These are phyloP conservation scores for Aphodius sticticus DNA, from an alignment of 2,888 invertebrate genomes.

Conservation along the genomic window DNA sequence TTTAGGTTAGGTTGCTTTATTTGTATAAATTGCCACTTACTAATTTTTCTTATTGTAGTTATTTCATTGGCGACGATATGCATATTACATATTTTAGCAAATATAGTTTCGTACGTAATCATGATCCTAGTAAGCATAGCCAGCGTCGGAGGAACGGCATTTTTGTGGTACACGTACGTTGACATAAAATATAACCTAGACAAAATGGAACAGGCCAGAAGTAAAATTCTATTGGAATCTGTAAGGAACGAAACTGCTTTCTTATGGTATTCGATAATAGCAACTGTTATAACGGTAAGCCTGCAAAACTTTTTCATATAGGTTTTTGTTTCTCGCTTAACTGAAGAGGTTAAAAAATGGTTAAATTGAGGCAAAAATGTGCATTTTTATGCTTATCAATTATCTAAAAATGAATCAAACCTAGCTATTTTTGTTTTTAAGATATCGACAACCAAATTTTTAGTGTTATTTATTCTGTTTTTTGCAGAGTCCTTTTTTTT, in stretches of 20 bases:
- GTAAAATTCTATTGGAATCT: slow-evolving; percentile 74
- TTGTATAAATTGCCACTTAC: slow-evolving; percentile 13
- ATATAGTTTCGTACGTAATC: slow-evolving; percentile 87
- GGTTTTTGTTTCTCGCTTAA: too few relatives aligned
- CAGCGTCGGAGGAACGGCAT: slow-evolving; percentile 78
- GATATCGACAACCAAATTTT: slow-evolving; percentile 30
- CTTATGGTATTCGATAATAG: slow-evolving; percentile 83
- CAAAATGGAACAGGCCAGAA: slow-evolving; percentile 56
- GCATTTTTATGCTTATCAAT: too few relatives aligned
- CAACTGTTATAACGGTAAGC: slow-evolving; percentile 86
- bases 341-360: too few relatives aligned
- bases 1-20: slow-evolving; percentile 68
- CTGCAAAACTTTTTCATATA: not conserved
- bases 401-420: too few relatives aligned
- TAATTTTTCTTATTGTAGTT: slow-evolving; percentile 65
- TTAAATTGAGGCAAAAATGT: too few relatives aligned
- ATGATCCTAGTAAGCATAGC: slow-evolving; percentile 81
- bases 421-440: not conserved
- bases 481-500: too few relatives aligned
- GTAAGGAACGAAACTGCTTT: slow-evolving; percentile 88
- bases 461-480: not conserved
- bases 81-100: slow-evolving; percentile 83
- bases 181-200: slow-evolving; percentile 75
- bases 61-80: slow-evolving; percentile 84
- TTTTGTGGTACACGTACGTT: slow-evolving; percentile 90